phyloP scores from a whole-genome alignment of 2,113 vertebrate genomes.

The Oncorhynchus gorbuscha region DNA sequence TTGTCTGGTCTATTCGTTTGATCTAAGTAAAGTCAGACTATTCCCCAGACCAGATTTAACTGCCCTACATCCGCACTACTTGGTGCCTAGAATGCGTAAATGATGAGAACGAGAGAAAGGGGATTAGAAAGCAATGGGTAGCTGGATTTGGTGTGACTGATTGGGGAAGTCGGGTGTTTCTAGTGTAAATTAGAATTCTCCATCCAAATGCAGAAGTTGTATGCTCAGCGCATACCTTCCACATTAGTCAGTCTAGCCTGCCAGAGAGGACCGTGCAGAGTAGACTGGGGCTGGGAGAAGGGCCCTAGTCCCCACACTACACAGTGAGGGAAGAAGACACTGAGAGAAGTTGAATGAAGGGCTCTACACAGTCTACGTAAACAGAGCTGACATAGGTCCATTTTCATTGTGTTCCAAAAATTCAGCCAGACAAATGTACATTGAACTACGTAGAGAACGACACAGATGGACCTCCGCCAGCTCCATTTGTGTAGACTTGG shows the following conservation, averaged over 20 bases:
- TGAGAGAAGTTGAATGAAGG: background rate
- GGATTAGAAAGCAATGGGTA: constrained; percentile 52
- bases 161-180: constrained; percentile 62
- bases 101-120: constrained; percentile 45
- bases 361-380: no score
- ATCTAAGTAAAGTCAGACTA: constrained; percentile 46
- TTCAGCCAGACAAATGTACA: no score
- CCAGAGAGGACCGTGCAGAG: background rate
- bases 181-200: constrained; percentile 69
- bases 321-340: background rate
- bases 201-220: constrained; percentile 55
- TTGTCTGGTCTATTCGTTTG: constrained; percentile 36
- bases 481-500: no score
- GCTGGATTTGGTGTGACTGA: constrained; percentile 48
- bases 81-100: constrained; percentile 58
- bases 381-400: no score
- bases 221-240: constrained; percentile 76
- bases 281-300: background rate
- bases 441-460: no score
- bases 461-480: no score
- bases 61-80: constrained; percentile 46
- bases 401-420: no score
- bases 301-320: background rate
- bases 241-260: constrained; percentile 63
- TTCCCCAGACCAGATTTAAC: constrained; percentile 51